Evolutionary conservation across 2,113 vertebrate species (phyloP).

Genomic region (Sinocyclocheilus grahami): DNA sequence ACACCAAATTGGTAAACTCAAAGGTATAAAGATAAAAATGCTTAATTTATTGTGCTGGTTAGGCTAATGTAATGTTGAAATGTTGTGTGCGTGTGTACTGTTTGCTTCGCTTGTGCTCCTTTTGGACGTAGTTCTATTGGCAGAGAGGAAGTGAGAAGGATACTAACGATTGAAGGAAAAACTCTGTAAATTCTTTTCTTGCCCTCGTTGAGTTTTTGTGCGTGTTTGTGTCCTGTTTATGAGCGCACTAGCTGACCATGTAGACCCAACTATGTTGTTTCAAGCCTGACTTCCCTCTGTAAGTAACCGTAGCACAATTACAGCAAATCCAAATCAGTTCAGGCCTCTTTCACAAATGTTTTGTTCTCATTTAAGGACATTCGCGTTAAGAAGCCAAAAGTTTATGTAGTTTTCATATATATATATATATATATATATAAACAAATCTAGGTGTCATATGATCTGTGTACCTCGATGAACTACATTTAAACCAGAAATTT

Average conservation of each 20-base stretch:
- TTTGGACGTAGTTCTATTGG: background rate
- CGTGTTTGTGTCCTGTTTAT: background rate
- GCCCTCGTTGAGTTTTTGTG: background rate
- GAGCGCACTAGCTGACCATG: background rate
- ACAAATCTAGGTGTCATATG: constrained; percentile 59
- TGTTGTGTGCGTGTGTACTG: constrained; percentile 40
- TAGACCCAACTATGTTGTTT: constrained; percentile 17
- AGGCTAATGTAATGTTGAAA: constrained; percentile 33
- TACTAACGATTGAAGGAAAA: background rate
- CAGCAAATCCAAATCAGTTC: constrained; percentile 12
- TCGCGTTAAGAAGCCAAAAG: no score
- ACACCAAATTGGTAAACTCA: constrained; percentile 68
- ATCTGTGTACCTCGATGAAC: constrained; percentile 61
- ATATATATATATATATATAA: no score
- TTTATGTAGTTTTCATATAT: no score
- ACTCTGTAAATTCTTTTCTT: background rate
- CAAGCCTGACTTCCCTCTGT: background rate
- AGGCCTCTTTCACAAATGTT: no score
- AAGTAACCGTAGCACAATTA: constrained; percentile 13
- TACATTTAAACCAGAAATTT: constrained; percentile 65
- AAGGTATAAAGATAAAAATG: constrained; percentile 49
- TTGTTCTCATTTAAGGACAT: no score
- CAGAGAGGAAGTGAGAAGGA: background rate
- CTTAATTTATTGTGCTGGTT: constrained; percentile 58
- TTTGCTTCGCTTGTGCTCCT: constrained; percentile 21